Base-by-base conservation (phyloP, 1,140 invertebrate species). In the Drosophila eugracilis region DNA sequence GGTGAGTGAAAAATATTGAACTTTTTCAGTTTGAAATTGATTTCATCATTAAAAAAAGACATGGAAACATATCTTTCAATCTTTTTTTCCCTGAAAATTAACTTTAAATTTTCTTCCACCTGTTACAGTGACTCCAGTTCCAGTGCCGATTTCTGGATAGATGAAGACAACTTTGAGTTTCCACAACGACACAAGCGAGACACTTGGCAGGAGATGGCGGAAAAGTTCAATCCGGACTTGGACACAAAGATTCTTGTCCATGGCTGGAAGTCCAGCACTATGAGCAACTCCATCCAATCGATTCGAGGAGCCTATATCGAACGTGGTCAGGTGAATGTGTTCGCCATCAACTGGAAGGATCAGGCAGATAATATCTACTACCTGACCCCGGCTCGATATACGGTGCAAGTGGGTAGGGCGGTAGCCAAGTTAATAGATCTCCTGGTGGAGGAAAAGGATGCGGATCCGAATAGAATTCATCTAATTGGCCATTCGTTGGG, bases 401-500 rank as follows among this genome's bases (percentile, higher is more conserved):
- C 95, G 0, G 92, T 93, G 50, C 93, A 93, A 67, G 94, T 96
- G 17, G 95, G 95, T 0, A 92, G 92, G 57, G 92, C 93, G 52
- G 92, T 94, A 14, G 94, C 93, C 0, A 92, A 92, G 57, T 92
- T 96, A 37, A 92, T 96, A 3, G 92, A 94, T 75, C 92, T 93
- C 3, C 79, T 96, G 50, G 91, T 93, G 1, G 80, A 91, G 39
- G 90, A 93, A 17, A 93, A 93, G 66, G 92, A 92, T 4, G 65
- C 94, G 1, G 84, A 92, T 69, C 91, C 92, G 0, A 80, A 93
- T 59, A 85, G 93, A 19, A 92, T 95, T 19, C 95, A 96, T 90
- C 91, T 96, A 34, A 94, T 95, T 41, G 95, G 97, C 0, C 97
- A 98, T 91, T 98, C 97, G 78, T 92, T 98, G 28, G 97, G 97